phyloP scores from a whole-genome alignment of 2,888 invertebrate species.

The Sesia apiformis region DNA sequence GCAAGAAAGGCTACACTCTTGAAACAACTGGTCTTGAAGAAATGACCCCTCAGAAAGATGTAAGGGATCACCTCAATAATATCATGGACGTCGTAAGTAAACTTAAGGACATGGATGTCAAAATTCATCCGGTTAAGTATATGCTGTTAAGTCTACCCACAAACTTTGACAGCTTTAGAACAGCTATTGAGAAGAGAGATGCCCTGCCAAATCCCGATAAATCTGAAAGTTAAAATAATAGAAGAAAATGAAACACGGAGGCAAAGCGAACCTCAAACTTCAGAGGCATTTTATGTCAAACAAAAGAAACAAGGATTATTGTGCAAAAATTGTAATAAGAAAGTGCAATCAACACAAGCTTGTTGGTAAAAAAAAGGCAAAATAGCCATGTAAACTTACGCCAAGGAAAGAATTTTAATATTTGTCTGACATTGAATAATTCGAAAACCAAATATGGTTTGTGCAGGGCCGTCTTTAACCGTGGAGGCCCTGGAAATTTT shows the following conservation, averaged over 20 bases:
- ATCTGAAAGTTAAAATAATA: slow-evolving; percentile 21
- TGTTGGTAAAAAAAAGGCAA: no score
- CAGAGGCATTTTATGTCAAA: neutral
- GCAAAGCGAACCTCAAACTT: neutral
- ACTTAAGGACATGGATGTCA: slow-evolving; percentile 24
- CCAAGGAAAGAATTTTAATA: no score
- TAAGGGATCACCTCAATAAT: slow-evolving; percentile 25
- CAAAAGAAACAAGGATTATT: neutral
- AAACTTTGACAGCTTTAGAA: slow-evolving; percentile 27
- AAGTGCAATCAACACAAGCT: no score
- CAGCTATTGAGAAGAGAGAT: slow-evolving; percentile 32
- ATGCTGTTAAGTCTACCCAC: slow-evolving; percentile 26
- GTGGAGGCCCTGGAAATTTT: no score
- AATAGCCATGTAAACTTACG: no score
- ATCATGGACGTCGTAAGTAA: slow-evolving; percentile 35
- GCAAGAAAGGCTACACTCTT: slow-evolving; percentile 13
- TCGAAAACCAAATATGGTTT: no score
- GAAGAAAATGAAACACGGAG: slow-evolving; percentile 18
- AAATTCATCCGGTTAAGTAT: slow-evolving; percentile 25
- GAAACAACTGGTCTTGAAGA: slow-evolving; percentile 28
- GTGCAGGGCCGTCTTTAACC: no score
- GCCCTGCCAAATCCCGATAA: slow-evolving; percentile 19
- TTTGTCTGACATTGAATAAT: no score
- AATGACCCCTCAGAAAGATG: slow-evolving; percentile 27
- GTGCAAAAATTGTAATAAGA: slow-evolving; percentile 2